These are phyloP conservation scores for Myotis planiceps DNA, from an alignment of 2,797 vertebrate genomes.

Conservation along the genomic window DNA sequence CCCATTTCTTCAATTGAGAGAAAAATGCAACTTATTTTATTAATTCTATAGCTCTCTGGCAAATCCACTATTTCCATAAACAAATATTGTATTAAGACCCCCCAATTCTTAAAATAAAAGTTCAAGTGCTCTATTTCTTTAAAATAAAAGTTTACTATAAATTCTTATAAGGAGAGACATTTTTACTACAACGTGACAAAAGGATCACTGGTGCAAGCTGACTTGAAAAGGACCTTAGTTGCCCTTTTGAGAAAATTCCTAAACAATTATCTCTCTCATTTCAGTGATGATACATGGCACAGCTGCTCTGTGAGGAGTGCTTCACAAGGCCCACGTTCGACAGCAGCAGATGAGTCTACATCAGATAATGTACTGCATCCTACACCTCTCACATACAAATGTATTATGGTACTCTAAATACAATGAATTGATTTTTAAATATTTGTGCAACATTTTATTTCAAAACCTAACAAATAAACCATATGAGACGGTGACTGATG, in stretches of 20 bases:
- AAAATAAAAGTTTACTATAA: background rate
- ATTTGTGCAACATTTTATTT: background rate
- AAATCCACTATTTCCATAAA: background rate
- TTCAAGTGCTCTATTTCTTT: background rate
- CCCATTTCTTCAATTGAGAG: background rate
- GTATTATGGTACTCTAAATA: background rate
- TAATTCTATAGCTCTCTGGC: background rate
- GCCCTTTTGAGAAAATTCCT: background rate
- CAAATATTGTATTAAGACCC: background rate
- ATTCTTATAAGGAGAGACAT: background rate
- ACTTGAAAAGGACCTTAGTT: background rate
- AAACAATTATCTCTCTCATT: background rate
- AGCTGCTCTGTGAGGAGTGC: background rate
- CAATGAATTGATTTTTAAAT: background rate
- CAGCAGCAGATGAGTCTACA: background rate
- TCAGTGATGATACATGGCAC: background rate
- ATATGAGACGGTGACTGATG: background rate
- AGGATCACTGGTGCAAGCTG: background rate
- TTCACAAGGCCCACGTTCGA: background rate
- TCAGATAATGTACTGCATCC: too few relatives aligned
- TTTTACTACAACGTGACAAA: background rate
- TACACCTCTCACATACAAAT: background rate
- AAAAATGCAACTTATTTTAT: background rate
- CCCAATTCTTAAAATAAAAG: background rate
- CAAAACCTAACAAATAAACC: background rate